phyloP scores from a whole-genome alignment of 1,140 invertebrate genomes.

The Trissolcus basalis region DNA sequence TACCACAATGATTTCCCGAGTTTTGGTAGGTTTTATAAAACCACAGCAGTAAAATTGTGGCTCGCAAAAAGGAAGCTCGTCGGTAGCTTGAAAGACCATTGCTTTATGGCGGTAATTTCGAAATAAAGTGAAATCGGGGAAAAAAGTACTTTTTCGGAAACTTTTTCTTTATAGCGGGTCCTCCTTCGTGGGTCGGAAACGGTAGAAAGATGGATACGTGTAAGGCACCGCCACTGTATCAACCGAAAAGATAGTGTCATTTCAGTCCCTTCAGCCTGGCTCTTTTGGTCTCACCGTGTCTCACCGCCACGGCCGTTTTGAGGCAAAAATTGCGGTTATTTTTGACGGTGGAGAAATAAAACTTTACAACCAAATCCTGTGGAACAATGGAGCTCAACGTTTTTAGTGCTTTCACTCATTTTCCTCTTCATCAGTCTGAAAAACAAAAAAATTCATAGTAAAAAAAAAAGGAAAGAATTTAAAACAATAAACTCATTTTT shows the following conservation, averaged over 20 bases:
- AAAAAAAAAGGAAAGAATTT: too few relatives aligned
- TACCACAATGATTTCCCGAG: background rate
- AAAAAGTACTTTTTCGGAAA: conserved; percentile 13
- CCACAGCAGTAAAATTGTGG: conserved; percentile 32
- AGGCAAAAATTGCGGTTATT: conserved; percentile 54
- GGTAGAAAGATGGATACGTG: conserved; percentile 13
- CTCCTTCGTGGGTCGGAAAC: conserved; percentile 6
- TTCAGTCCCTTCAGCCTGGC: conserved; percentile 14
- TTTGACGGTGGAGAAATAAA: conserved; percentile 36
- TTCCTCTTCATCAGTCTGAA: conserved; percentile 18
- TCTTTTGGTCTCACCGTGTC: conserved; percentile 21
- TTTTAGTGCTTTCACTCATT: conserved; percentile 49
- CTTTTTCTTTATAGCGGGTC: conserved; percentile 40
- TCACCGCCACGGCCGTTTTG: conserved; percentile 31
- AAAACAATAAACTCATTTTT: too few relatives aligned
- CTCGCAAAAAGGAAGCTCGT: conserved; percentile 23
- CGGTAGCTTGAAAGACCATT: conserved; percentile 34
- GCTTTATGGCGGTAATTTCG: conserved; percentile 34
- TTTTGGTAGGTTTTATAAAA: conserved; percentile 33
- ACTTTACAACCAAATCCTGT: conserved; percentile 34
- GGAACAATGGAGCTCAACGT: conserved; percentile 30
- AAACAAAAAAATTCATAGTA: too few relatives aligned
- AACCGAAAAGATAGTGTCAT: conserved; percentile 48
- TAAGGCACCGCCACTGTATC: conserved; percentile 38
- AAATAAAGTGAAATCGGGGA: conserved; percentile 44